Conservation (phyloP, 2,113 vertebrate species). For the Elaphurus davidianus region DNA sequence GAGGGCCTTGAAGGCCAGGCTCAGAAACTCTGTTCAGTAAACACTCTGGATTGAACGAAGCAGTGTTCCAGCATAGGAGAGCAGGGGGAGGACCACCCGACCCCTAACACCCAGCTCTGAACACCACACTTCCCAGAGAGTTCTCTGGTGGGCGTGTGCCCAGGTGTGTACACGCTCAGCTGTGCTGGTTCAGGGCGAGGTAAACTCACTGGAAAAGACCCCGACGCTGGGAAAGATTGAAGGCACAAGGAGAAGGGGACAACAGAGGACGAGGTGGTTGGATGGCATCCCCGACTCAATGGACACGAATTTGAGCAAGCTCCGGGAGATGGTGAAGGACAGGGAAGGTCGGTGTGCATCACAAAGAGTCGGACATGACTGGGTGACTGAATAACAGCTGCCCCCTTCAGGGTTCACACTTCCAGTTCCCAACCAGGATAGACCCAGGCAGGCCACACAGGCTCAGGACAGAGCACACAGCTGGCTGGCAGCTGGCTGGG, state of each 20-base stretch:
- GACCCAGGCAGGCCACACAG: neutral
- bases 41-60: neutral
- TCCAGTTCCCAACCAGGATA: neutral
- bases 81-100: neutral
- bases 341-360: neutral
- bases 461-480: neutral
- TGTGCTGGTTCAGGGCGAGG: neutral
- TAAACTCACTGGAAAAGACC: neutral
- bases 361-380: neutral
- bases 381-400: neutral
- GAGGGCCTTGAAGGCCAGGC: neutral
- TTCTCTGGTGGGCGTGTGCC: neutral
- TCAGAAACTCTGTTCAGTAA: neutral
- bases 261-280: neutral
- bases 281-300: neutral
- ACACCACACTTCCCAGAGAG: neutral
- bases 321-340: neutral
- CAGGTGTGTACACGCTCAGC: fast-evolving
- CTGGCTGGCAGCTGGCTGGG: neutral
- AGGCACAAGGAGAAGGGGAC: neutral
- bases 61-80: neutral
- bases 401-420: neutral
- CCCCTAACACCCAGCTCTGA: neutral
- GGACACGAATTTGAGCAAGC: neutral
- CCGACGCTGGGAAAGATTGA: neutral